A percentile compares a stretch with the other conserved stretches of the same genome.
These are phyloP conservation scores for Macrosteles quadrilineatus DNA, from an alignment of 1,140 invertebrate species.

Conservation along the genomic window DNA sequence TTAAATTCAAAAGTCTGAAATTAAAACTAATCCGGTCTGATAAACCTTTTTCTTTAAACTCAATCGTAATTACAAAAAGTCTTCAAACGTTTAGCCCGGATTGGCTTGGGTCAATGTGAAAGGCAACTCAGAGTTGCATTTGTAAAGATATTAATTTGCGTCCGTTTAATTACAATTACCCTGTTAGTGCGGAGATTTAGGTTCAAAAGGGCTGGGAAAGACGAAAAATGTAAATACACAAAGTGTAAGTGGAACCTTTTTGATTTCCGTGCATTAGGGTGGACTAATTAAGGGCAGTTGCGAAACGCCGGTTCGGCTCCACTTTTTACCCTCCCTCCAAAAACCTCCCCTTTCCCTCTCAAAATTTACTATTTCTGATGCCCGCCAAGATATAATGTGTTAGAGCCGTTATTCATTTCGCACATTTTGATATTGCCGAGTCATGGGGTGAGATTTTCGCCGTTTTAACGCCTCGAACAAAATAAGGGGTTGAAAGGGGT, in stretches of 20 bases:
- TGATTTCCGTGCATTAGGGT: conserved; percentile 5
- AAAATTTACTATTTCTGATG: neutral
- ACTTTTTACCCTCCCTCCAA: neutral
- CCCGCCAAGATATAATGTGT: conserved; percentile 4
- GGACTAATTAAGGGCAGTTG: conserved; percentile 11
- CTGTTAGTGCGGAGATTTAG: conserved; percentile 10
- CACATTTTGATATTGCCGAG: conserved; percentile 11
- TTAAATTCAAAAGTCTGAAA: too few species aligned
- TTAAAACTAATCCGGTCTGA: too few species aligned
- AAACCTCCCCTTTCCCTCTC: neutral
- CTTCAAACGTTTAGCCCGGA: too few species aligned
- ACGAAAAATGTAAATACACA: conserved; percentile 22
- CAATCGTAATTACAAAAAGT: too few species aligned
- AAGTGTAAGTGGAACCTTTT: neutral
- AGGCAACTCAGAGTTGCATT: conserved; percentile 11
- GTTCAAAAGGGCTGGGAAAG: conserved; percentile 2
- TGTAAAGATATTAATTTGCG: conserved; percentile 20
- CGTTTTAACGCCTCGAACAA: neutral
- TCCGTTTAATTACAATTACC: conserved; percentile 19
- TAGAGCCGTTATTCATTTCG: conserved; percentile 15
- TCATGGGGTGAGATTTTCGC: neutral
- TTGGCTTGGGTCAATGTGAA: neutral
- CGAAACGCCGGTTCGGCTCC: conserved; percentile 21
- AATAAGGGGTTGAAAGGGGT: too few species aligned
- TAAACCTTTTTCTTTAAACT: too few species aligned